Evolutionary conservation across 2,113 vertebrate species (phyloP).

Genomic region (Petrocephalus zakoni): DNA sequence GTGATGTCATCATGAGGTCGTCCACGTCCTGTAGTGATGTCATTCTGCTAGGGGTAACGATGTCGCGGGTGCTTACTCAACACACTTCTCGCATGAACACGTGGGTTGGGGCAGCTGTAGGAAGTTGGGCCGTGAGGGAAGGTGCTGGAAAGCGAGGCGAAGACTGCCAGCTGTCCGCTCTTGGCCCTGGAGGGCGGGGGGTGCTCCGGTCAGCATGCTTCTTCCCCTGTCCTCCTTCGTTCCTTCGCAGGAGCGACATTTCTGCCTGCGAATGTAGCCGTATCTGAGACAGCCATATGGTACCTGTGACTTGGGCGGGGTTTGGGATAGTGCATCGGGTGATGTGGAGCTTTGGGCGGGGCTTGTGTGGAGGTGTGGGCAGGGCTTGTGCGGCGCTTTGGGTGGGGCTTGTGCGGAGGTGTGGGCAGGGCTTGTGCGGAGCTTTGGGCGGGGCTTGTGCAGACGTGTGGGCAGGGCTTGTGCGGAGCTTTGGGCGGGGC

Average conservation of each 20-base stretch:
- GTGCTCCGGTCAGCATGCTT: not conserved
- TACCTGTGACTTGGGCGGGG: not conserved
- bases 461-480: too few relatives aligned
- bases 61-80: not conserved
- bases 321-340: too few relatives aligned
- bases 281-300: not conserved
- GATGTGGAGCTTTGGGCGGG: too few relatives aligned
- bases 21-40: not conserved
- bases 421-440: too few relatives aligned
- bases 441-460: too few relatives aligned
- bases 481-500: too few relatives aligned
- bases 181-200: not conserved
- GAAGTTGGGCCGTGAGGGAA: not conserved
- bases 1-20: not conserved
- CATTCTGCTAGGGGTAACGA: not conserved
- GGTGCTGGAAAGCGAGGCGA: not conserved
- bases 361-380: too few relatives aligned
- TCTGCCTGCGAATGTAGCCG: not conserved
- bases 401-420: too few relatives aligned
- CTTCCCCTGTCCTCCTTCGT: not conserved
- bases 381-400: not conserved
- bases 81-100: not conserved
- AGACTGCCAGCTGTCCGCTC: not conserved
- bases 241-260: not conserved
- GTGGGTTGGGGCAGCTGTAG: not conserved